phyloP scores from a whole-genome alignment of 2,888 invertebrate species.

The Crepidodera aurea region DNA sequence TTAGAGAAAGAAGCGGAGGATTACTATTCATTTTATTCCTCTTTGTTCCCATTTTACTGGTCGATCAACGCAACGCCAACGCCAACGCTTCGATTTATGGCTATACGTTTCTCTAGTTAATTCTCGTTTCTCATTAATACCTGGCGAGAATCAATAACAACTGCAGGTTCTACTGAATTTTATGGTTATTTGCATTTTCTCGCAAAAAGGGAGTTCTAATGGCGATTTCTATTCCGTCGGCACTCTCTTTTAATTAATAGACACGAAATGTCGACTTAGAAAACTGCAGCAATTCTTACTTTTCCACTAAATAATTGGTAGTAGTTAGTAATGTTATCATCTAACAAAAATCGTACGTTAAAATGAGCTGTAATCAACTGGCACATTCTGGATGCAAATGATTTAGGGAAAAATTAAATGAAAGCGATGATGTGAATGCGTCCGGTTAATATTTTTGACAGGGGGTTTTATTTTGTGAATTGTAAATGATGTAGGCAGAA shows the following conservation, averaged over 20 bases:
- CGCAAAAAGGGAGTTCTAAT: not conserved
- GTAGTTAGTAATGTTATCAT: no score
- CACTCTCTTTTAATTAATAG: constrained; percentile 13
- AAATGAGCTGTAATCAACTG: no score
- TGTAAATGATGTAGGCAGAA: no score
- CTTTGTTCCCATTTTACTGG: constrained; percentile 8
- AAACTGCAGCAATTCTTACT: not conserved
- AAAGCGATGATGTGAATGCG: no score
- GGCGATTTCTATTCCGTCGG: not conserved
- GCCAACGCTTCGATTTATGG: constrained; percentile 8
- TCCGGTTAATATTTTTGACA: no score
- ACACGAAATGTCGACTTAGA: constrained; percentile 3
- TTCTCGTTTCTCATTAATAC: constrained; percentile 15
- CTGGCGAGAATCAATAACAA: constrained; percentile 12
- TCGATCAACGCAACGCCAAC: constrained; percentile 14
- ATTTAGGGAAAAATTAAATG: no score
- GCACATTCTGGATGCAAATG: no score
- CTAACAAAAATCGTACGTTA: no score
- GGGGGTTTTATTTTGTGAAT: no score
- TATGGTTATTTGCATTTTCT: constrained; percentile 9
- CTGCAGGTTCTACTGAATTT: constrained; percentile 6
- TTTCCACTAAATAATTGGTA: not conserved
- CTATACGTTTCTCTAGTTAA: constrained; percentile 10
- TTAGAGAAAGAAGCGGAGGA: not conserved
- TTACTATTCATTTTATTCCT: constrained; percentile 13